Percentiles rank a stretch among this genome's conserved stretches.
Evolutionary conservation across 2,888 invertebrate species (phyloP).

Genomic region (Chymomyza fuscimana): DNA sequence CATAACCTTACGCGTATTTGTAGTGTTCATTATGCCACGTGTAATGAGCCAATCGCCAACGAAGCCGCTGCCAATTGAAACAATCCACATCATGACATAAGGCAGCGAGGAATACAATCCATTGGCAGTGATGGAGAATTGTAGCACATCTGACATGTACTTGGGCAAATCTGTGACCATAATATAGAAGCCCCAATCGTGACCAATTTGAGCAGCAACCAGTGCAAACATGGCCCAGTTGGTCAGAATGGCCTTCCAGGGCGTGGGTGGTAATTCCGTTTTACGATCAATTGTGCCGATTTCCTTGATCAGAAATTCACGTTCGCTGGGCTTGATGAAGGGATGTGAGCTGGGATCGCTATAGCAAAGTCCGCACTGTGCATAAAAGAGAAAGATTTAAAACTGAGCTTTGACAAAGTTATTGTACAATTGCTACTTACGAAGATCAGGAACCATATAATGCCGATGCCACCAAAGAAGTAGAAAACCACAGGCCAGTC

Average conservation of each 20-base stretch:
- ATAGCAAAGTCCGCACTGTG: slow-evolving; percentile 83
- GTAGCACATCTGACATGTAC: slow-evolving; percentile 83
- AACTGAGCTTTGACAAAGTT: background rate
- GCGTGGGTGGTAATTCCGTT: slow-evolving; percentile 83
- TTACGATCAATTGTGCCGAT: slow-evolving; percentile 82
- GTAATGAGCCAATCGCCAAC: slow-evolving; percentile 86
- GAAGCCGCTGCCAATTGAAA: slow-evolving; percentile 83
- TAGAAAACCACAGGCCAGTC: slow-evolving; percentile 91
- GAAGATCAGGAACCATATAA: slow-evolving; percentile 87
- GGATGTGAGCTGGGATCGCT: slow-evolving; percentile 87
- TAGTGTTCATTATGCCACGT: slow-evolving; percentile 81
- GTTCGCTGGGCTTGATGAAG: slow-evolving; percentile 86
- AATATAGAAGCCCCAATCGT: slow-evolving; percentile 85
- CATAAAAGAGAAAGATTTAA: slow-evolving; percentile 18
- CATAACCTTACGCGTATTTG: slow-evolving; percentile 81
- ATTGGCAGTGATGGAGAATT: slow-evolving; percentile 83
- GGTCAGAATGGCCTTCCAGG: slow-evolving; percentile 86
- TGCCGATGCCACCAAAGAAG: slow-evolving; percentile 87
- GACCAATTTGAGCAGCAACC: slow-evolving; percentile 86
- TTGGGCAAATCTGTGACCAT: slow-evolving; percentile 85
- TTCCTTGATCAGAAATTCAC: slow-evolving; percentile 84
- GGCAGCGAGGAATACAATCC: slow-evolving; percentile 83
- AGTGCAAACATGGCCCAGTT: slow-evolving; percentile 87
- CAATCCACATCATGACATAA: slow-evolving; percentile 83
- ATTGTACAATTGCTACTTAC: slow-evolving; percentile 77